Evolutionary conservation across 2,797 vertebrate species (phyloP), one percentile per base, ranked within the genome.

Genomic region (Acanthurus tractus): DNA sequence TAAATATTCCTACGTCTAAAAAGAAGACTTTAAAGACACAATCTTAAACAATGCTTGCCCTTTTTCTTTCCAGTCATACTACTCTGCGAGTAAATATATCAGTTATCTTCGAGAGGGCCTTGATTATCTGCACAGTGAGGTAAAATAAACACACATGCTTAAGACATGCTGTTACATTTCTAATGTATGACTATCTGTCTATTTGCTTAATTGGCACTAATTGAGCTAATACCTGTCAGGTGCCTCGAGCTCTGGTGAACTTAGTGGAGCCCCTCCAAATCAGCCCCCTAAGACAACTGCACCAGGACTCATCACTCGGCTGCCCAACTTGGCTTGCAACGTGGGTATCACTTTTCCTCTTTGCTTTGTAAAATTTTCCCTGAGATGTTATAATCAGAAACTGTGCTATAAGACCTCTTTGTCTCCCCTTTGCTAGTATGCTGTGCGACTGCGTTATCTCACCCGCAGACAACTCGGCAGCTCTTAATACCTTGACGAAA

Each of bases 171-270:
- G 23, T 25, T 29, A 10, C 29, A 17, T 56, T 25, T 57, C 13
- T 2, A 1, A 40, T 10, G 2, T 12, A 46, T 14, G 23, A 48
- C 59, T 0, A 8, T 53, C 18, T 0, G 10, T 53, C 18, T 69
- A 10, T 10, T 22, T 54, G 11, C 38, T 38, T 52, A 34, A n/a
- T 50, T 52, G 13, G 14, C 14, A 40, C 50, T 70, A 29, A 82
- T 57, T 4, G 15, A 53, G 14, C 66, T 36, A 3, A 1, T 82
- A 29, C 82, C 23, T 20, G 13, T 48, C 86, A 99, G 98, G 96
- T 98, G 42, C 97, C 97, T 1, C 95, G 93, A 75, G 95, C 95
- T 68, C 88, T 98, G 67, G 96, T 99, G 81, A 99, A 96, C 86
- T 89, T 99, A 3, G 81, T 98, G 54, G 94, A 97, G 18, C 93